These are phyloP conservation scores for Megaceryle torquata DNA, from an alignment of 2,113 vertebrate species.

Conservation along the genomic window DNA sequence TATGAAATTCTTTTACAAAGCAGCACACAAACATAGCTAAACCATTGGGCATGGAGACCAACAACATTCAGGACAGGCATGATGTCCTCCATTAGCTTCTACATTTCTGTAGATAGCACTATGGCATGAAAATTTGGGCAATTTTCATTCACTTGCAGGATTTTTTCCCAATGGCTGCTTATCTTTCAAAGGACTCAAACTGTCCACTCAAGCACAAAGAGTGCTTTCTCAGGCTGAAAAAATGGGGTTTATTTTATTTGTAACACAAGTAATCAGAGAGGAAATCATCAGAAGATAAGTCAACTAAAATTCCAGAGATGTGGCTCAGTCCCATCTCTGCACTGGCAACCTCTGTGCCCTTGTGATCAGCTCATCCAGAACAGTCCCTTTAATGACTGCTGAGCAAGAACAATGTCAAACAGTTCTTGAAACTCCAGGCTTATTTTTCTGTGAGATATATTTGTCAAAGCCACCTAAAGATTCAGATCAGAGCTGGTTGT, in stretches of 20 bases:
- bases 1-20: constrained; percentile 28
- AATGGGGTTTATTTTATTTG: not conserved
- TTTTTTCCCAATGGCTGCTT: not conserved
- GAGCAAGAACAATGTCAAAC: not conserved
- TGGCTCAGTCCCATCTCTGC: not conserved
- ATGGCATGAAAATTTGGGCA: not conserved
- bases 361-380: not conserved
- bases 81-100: not conserved
- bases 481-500: not conserved
- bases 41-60: not conserved
- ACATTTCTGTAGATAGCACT: not conserved
- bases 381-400: not conserved
- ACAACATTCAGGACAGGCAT: not conserved
- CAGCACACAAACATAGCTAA: not conserved
- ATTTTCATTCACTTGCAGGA: not conserved
- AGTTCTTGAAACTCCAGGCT: not conserved
- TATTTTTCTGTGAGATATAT: not conserved
- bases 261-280: not conserved
- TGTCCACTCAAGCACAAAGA: not conserved
- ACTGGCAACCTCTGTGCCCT: not conserved
- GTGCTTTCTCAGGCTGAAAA: not conserved
- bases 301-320: not conserved
- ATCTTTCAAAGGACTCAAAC: not conserved
- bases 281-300: not conserved
- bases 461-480: not conserved